phyloP scores from a whole-genome alignment of 2,797 vertebrate genomes.

The Micropoecilia bifurca region DNA sequence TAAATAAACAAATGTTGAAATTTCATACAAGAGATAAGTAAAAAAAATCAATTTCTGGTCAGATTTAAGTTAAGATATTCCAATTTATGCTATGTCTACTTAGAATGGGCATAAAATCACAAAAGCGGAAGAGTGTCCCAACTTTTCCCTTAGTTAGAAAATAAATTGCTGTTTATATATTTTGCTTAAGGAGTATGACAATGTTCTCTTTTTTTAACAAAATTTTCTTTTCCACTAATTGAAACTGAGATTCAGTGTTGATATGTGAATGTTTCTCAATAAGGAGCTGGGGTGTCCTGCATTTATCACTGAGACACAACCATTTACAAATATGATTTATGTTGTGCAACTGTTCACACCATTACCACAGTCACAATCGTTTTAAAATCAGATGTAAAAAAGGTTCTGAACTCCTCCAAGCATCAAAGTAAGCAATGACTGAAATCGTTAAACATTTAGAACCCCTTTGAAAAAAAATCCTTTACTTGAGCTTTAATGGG shows the following conservation, averaged over 20 bases:
- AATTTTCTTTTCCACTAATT: not conserved
- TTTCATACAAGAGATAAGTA: not conserved
- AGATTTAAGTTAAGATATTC: not conserved
- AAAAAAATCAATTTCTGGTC: not conserved
- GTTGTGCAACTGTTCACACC: conserved; percentile 33
- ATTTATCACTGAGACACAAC: conserved; percentile 35
- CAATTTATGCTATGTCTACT: not conserved
- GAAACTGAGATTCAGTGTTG: not conserved
- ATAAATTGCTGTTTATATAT: not conserved
- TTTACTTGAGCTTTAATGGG: conserved; percentile 54
- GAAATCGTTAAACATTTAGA: conserved; percentile 56
- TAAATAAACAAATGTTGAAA: not conserved
- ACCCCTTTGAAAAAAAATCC: conserved; percentile 23
- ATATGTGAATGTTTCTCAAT: not conserved
- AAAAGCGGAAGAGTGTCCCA: not conserved
- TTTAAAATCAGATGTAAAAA: conserved; percentile 43
- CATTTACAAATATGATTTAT: conserved; percentile 37
- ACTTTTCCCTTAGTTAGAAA: not conserved
- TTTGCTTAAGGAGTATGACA: not conserved
- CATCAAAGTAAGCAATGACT: conserved; percentile 59
- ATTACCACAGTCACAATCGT: conserved; percentile 24
- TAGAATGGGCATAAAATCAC: not conserved
- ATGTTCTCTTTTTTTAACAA: not conserved
- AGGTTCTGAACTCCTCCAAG: conserved; percentile 17
- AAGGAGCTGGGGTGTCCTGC: not conserved